These are phyloP conservation scores for Halcyon smyrnensis DNA, from an alignment of 2,797 vertebrate species.

Conservation along the genomic window DNA sequence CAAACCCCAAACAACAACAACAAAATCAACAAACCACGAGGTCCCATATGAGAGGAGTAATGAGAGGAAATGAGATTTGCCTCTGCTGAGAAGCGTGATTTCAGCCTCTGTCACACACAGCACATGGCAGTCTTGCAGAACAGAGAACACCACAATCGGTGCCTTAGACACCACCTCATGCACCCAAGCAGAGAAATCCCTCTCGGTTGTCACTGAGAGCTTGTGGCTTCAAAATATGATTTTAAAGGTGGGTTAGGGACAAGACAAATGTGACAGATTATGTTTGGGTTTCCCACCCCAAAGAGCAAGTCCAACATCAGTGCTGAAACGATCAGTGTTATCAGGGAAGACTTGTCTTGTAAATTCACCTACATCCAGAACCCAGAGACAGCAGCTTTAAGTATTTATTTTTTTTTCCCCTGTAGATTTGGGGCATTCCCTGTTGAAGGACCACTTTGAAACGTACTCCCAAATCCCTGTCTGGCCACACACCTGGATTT, in stretches of 20 bases:
- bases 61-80: background rate
- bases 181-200: background rate
- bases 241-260: background rate
- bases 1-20: background rate
- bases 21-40: fast-evolving
- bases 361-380: background rate
- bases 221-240: background rate
- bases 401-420: background rate
- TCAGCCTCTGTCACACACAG: background rate
- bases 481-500: background rate
- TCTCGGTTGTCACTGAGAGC: background rate
- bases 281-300: background rate
- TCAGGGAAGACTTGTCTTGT: background rate
- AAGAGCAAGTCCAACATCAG: background rate
- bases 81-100: background rate
- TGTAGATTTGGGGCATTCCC: background rate
- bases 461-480: background rate
- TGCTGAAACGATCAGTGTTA: background rate
- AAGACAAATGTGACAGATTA: background rate
- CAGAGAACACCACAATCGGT: background rate
- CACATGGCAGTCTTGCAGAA: background rate
- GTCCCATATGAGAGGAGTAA: background rate
- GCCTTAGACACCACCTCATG: background rate
- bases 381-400: background rate
- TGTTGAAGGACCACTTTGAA: background rate